Conservation (phyloP, 2,888 invertebrate species). For the Sialis fuliginosa region DNA sequence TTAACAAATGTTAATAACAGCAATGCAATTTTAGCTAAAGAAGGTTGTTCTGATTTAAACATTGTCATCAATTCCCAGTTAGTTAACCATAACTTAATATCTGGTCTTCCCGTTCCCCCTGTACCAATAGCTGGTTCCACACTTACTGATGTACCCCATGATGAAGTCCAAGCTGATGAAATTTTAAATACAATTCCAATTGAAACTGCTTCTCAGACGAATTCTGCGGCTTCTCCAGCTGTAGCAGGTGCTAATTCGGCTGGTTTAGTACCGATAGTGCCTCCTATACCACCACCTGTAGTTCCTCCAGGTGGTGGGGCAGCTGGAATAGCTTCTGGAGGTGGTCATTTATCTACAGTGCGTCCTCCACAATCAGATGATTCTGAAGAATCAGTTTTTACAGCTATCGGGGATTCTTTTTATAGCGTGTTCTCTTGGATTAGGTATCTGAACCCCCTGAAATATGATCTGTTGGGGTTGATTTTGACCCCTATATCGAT, state of each 20-base stretch:
- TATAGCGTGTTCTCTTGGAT: constrained; percentile 32
- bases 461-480: constrained; percentile 27
- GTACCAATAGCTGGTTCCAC: constrained; percentile 13
- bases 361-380: constrained; percentile 23
- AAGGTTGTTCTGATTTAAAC: constrained; percentile 49
- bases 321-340: neutral
- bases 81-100: constrained; percentile 33
- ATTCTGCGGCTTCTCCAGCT: constrained; percentile 9
- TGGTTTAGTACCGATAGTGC: too few relatives aligned
- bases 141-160: too few relatives aligned
- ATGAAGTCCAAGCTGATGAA: constrained; percentile 6
- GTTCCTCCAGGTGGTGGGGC: constrained; percentile 9
- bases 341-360: constrained; percentile 9
- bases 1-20: constrained; percentile 25
- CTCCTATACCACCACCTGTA: constrained; percentile 10
- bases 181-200: constrained; percentile 7
- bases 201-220: constrained; percentile 11
- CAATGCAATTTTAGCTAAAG: constrained; percentile 33
- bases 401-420: constrained; percentile 31
- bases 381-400: constrained; percentile 28
- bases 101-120: constrained; percentile 17
- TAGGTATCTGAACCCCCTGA: constrained; percentile 36
- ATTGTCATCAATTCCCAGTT: constrained; percentile 53
- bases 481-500: constrained; percentile 41
- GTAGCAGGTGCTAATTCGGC: constrained; percentile 6